Evolutionary conservation across 1,140 invertebrate species (phyloP).

Genomic region (Andrena cerasifolii): DNA sequence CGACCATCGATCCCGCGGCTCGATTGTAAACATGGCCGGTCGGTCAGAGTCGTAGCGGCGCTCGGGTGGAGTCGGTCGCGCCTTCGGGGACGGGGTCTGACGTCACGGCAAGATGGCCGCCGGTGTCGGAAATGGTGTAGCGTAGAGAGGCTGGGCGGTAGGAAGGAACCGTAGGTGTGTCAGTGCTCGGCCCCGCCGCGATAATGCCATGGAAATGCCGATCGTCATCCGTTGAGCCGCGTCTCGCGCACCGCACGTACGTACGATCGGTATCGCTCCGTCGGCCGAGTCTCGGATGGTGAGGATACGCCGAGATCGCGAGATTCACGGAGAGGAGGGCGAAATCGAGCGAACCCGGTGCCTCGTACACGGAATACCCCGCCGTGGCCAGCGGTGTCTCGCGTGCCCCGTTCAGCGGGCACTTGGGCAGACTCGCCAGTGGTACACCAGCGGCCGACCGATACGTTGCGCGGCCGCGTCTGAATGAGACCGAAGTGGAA

Average conservation of each 20-base stretch:
- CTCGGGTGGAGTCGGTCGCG: constrained; percentile 64
- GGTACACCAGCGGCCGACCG: not conserved
- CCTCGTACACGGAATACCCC: not conserved
- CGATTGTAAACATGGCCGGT: not conserved
- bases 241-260: constrained; percentile 26
- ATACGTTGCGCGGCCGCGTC: not conserved
- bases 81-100: constrained; percentile 58
- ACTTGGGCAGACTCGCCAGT: not conserved
- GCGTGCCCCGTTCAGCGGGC: not conserved
- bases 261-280: constrained; percentile 30
- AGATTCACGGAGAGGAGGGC: constrained; percentile 19
- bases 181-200: constrained; percentile 66
- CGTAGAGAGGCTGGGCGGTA: constrained; percentile 72
- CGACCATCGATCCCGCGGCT: constrained; percentile 13
- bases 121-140: constrained; percentile 69
- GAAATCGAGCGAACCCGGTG: constrained; percentile 30
- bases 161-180: constrained; percentile 73
- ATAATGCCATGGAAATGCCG: constrained; percentile 64
- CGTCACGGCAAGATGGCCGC: constrained; percentile 74
- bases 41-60: constrained; percentile 5
- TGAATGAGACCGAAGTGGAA: constrained; percentile 35
- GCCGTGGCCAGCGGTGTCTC: not conserved
- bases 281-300: constrained; percentile 46
- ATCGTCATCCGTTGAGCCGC: constrained; percentile 42
- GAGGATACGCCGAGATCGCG: constrained; percentile 42